Percentiles rank a stretch among this genome's conserved stretches.
Evolutionary conservation across 1,140 invertebrate genomes (phyloP).

Genomic region (Pararge aegeria): DNA sequence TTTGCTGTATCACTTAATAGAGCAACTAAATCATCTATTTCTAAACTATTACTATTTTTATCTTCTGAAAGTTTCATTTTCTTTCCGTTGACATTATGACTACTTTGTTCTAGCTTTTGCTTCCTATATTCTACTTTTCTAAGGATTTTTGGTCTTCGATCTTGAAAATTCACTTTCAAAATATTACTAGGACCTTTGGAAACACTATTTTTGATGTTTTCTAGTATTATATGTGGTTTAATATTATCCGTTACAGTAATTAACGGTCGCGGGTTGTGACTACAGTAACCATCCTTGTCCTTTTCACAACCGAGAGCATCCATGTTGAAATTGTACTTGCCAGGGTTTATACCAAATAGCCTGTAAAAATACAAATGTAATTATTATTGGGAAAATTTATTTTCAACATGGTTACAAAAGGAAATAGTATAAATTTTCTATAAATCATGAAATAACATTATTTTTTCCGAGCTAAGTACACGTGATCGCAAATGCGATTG

Average conservation of each 20-base stretch:
- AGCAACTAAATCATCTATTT: conserved; percentile 38
- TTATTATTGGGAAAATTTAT: no score
- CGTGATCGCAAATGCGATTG: no score
- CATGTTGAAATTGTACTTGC: conserved; percentile 63
- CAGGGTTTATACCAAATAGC: conserved; percentile 61
- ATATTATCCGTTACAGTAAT: neutral
- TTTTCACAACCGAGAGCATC: conserved; percentile 61
- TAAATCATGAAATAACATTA: no score
- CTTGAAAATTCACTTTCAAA: conserved; percentile 2
- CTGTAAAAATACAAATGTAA: conserved; percentile 37
- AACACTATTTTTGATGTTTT: neutral
- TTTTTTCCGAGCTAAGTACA: no score
- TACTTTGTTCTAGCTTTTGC: conserved; percentile 28
- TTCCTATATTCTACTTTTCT: conserved; percentile 37
- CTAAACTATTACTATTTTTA: conserved; percentile 22
- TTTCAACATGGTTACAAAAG: no score
- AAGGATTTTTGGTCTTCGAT: conserved; percentile 33
- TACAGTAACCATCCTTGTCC: conserved; percentile 59
- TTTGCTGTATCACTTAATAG: conserved; percentile 35
- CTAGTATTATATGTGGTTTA: conserved; percentile 24
- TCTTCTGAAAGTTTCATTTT: conserved; percentile 36
- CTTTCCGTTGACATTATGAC: conserved; percentile 20
- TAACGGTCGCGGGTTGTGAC: conserved; percentile 49
- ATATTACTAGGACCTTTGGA: neutral
- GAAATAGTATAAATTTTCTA: no score